These are phyloP conservation scores for Spermophilus dauricus DNA, from an alignment of 2,113 vertebrate species.

Conservation along the genomic window DNA sequence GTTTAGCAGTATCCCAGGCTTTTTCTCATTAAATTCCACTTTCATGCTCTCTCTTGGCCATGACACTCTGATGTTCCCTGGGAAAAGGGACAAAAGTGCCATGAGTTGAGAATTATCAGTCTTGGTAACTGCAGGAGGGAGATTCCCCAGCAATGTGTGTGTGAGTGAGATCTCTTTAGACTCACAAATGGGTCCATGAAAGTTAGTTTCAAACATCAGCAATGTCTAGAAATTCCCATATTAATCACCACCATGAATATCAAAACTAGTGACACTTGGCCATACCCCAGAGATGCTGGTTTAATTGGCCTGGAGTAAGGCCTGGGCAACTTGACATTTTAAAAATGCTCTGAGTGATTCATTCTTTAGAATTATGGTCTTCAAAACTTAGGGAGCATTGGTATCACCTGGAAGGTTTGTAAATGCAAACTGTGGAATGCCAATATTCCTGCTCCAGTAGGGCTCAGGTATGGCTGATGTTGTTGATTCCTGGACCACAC, in stretches of 20 bases:
- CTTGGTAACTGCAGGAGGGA: neutral
- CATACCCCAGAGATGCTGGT: neutral
- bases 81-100: neutral
- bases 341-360: neutral
- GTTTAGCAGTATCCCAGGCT: neutral
- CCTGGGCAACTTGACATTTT: neutral
- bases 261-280: neutral
- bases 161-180: neutral
- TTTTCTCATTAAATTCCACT: neutral
- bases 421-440: neutral
- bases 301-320: neutral
- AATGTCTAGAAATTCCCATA: neutral
- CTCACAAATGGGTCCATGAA: neutral
- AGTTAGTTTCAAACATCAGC: conserved; percentile 33
- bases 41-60: neutral
- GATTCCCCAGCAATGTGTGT: neutral
- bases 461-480: neutral
- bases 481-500: neutral
- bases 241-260: neutral
- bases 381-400: neutral
- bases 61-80: neutral
- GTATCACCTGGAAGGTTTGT: neutral
- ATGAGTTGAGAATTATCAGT: neutral
- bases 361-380: neutral
- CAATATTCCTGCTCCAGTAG: neutral